Conservation (phyloP, 2,797 vertebrate genomes). For the Poeciliopsis gracilis region DNA sequence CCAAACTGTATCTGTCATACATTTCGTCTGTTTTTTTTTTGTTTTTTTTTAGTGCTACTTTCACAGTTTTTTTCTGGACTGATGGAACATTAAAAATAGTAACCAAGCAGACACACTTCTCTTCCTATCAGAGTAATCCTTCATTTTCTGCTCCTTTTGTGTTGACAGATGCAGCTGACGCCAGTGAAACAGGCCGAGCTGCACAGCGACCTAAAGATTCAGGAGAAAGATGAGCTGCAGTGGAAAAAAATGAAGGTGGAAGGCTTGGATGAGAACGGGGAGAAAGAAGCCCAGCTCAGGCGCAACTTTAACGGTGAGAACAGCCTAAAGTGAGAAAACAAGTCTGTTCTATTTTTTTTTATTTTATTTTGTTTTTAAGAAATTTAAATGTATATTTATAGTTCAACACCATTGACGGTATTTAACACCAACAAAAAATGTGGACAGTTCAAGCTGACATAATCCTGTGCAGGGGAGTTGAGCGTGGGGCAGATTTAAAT, state of each 20-base stretch:
- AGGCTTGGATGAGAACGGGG: conserved; percentile 90
- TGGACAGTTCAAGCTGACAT: background rate
- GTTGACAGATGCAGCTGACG: conserved; percentile 85
- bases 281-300: conserved; percentile 89
- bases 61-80: background rate
- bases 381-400: background rate
- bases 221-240: conserved; percentile 94
- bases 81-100: background rate
- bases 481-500: background rate
- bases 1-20: background rate
- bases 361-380: background rate
- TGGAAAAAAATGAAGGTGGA: conserved; percentile 96
- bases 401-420: background rate
- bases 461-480: background rate
- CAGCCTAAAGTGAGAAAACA: background rate
- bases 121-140: background rate
- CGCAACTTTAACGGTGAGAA: conserved; percentile 88
- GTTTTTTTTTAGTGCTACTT: background rate
- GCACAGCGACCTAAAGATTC: conserved; percentile 94
- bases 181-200: conserved; percentile 90
- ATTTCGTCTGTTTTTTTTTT: too few species aligned
- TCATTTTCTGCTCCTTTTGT: background rate
- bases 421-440: background rate
- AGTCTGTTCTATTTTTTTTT: background rate
- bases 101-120: background rate